These are phyloP conservation scores for Drosophila pachea DNA, from an alignment of 1,140 invertebrate species.

Conservation along the genomic window DNA sequence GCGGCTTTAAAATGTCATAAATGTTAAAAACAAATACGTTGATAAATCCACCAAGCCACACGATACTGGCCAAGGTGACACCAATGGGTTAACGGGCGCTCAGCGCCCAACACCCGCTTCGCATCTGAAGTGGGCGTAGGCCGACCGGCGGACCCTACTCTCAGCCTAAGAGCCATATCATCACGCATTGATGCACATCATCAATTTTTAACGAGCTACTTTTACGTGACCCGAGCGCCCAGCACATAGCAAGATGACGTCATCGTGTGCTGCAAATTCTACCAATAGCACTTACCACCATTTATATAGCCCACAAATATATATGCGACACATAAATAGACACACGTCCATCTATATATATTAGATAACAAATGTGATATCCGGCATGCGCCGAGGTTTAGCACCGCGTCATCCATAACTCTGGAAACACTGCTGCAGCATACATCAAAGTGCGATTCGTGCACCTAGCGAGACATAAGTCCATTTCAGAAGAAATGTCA, in stretches of 20 bases:
- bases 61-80: conserved; percentile 13
- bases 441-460: conserved; percentile 28
- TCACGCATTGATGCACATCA: conserved; percentile 71
- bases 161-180: conserved; percentile 47
- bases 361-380: conserved; percentile 28
- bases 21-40: conserved; percentile 56
- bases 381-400: conserved; percentile 36
- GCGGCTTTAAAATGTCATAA: conserved; percentile 71
- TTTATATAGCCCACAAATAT: not conserved
- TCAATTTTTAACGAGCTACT: conserved; percentile 73
- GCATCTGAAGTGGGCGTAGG: conserved; percentile 19
- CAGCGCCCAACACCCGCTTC: not conserved
- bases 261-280: conserved; percentile 24
- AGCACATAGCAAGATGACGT: conserved; percentile 41
- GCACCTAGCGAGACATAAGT: conserved; percentile 26
- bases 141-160: conserved; percentile 14
- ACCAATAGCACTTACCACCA: conserved; percentile 1
- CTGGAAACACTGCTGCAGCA: conserved; percentile 32
- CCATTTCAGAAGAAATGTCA: conserved; percentile 15
- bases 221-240: conserved; percentile 54
- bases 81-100: conserved; percentile 56
- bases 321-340: not conserved
- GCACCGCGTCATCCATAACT: conserved; percentile 25
- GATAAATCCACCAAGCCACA: conserved; percentile 47
- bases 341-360: conserved; percentile 2